Evolutionary conservation across 1,140 invertebrate genomes (phyloP), one percentile per base, ranked within the genome.

Genomic region (Panagrolaimus sp.): DNA sequence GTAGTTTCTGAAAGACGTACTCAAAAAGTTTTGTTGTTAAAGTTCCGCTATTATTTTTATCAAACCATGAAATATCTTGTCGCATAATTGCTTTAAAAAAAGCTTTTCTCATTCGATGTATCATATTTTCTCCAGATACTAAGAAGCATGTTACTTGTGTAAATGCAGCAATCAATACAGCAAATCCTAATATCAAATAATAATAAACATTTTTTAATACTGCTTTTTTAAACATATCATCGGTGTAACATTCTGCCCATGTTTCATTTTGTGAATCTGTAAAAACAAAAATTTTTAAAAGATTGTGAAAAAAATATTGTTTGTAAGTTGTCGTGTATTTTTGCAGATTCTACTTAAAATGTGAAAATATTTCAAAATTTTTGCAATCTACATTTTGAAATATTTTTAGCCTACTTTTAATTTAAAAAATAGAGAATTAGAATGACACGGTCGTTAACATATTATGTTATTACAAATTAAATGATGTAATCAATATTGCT

Each of bases 1-100:
- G 13, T 25, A 11, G 20, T 57, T 11, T 57, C 20, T 25, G 27
- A 57, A n/a, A n/a, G n/a, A 57, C 51, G n/a, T 16, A 57, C 51
- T 93, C 91, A 23, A 91, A 89, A 72, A 94, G 88, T 84, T 90
- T 88, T 64, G 89, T 91, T 66, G 91, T 90, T 76, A 95, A 91
- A 78, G 92, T 91, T 75, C 91, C 90, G n/a, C 89, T 89, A 23
- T 90, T 89, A 75, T 91, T 89, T 1, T 89, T 88, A 80, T 94
- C 92, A 83, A 91, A 93, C 92, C 92, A 95, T 25, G 88, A 85
- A 78, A 94, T 91, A 76, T 94, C 91, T 84, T 94, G 92, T n/a
- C 90, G 87, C 5, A 95, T 83, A 0, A 92, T 88, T 4, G 90
- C 86, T 73, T 87, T 84, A 25, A 92, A 84, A 79, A 91, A 92